Percentiles rank a stretch among this genome's conserved stretches.
These are phyloP conservation scores for Rhagoletis pomonella DNA, from an alignment of 1,140 invertebrate species.

Conservation along the genomic window DNA sequence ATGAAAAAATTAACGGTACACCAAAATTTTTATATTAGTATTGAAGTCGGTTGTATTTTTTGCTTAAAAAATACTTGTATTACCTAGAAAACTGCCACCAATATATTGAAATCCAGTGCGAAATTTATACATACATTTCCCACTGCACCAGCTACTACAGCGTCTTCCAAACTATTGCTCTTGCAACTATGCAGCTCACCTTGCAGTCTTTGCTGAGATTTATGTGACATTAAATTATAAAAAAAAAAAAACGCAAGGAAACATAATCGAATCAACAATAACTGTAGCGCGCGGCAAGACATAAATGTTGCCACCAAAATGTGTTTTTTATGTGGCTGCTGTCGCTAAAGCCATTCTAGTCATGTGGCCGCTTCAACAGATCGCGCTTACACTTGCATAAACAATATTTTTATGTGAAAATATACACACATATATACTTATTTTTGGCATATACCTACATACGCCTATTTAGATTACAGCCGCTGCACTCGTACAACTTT, in stretches of 20 bases:
- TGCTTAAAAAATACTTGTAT: no score
- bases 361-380: not conserved
- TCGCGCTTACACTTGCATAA: not conserved
- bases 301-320: not conserved
- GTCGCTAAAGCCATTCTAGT: not conserved
- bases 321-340: not conserved
- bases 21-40: no score
- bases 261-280: not conserved
- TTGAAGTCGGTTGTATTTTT: no score
- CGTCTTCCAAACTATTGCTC: not conserved
- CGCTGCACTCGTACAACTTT: not conserved
- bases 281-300: not conserved
- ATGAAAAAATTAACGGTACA: no score
- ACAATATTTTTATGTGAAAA: not conserved
- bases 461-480: not conserved
- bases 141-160: not conserved
- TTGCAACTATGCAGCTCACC: not conserved
- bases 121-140: not conserved
- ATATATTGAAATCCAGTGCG: no score
- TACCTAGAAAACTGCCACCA: no score
- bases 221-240: slow-evolving; percentile 19
- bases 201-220: slow-evolving; percentile 12
- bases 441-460: not conserved
- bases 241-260: not conserved
- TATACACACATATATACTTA: not conserved